phyloP scores from a whole-genome alignment of 2,113 vertebrate species.

The Callipepla squamata region DNA sequence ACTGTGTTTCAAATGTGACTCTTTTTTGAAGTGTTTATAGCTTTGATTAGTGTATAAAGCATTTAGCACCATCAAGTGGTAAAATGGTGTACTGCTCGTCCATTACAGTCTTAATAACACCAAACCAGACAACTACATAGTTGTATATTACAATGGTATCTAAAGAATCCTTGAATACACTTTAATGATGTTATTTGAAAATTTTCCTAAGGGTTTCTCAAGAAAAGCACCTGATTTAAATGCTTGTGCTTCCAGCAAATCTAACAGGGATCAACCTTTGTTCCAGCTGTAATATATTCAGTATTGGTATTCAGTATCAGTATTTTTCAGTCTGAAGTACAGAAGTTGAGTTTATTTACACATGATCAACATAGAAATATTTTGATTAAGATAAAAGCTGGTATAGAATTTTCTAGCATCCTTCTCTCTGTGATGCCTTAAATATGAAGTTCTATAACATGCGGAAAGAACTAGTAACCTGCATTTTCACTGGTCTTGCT shows the following conservation, averaged over 20 bases:
- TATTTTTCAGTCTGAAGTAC: not conserved
- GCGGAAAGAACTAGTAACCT: not conserved
- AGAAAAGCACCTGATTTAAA: not conserved
- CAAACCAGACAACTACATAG: not conserved
- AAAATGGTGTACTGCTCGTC: not conserved
- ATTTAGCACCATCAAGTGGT: slow-evolving; percentile 70
- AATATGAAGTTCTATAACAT: not conserved
- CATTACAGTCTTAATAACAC: not conserved
- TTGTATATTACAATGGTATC: not conserved
- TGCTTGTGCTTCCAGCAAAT: not conserved
- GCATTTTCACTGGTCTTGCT: not conserved
- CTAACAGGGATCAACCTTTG: not conserved
- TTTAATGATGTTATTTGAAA: not conserved
- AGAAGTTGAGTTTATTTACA: not conserved
- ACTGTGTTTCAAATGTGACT: not conserved
- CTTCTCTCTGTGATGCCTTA: not conserved
- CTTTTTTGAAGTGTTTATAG: not conserved
- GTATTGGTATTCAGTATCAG: not conserved
- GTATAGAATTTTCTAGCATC: not conserved
- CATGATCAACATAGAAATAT: not conserved
- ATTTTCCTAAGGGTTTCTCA: not conserved
- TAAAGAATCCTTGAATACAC: not conserved
- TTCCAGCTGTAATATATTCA: not conserved
- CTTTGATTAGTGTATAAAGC: not conserved
- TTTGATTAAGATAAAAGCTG: not conserved